Conservation (phyloP, 2,888 invertebrate genomes). For the Flexamia atlantica region DNA sequence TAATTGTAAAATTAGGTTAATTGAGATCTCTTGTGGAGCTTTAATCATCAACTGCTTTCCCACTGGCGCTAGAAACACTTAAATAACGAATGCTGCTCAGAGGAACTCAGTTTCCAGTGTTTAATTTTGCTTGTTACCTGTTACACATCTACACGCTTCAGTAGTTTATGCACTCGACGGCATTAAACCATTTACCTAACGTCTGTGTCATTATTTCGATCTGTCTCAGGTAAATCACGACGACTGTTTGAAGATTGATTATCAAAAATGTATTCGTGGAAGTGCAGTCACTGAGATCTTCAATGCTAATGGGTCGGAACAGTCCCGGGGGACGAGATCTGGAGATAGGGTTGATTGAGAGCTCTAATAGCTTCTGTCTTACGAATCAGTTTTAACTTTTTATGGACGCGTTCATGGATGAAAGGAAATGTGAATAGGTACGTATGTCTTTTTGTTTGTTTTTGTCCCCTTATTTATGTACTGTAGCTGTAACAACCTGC, state of each 20-base stretch:
- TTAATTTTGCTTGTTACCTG: not conserved
- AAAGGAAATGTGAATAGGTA: too few relatives aligned
- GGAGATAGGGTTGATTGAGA: not conserved
- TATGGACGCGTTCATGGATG: too few relatives aligned
- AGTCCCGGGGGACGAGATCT: not conserved
- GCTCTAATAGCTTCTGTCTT: not conserved
- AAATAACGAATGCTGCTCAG: not conserved
- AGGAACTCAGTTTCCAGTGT: not conserved
- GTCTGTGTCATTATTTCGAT: too few relatives aligned
- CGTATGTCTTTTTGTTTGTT: too few relatives aligned
- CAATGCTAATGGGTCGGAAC: conserved; percentile 12
- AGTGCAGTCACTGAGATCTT: not conserved
- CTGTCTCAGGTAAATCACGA: too few relatives aligned
- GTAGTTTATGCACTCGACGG: too few relatives aligned
- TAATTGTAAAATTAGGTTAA: conserved; percentile 1
- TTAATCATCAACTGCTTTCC: conserved; percentile 17
- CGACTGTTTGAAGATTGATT: too few relatives aligned
- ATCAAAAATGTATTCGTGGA: not conserved
- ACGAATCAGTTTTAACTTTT: not conserved
- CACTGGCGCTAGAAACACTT: not conserved
- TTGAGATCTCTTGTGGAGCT: conserved; percentile 5
- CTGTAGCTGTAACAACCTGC: too few relatives aligned
- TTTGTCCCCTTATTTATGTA: too few relatives aligned
- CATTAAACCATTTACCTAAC: too few relatives aligned
- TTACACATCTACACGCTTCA: too few relatives aligned